Evolutionary conservation across 2,113 vertebrate species (phyloP), one percentile per base, ranked within the genome.

Genomic region (Entelurus aequoreus): DNA sequence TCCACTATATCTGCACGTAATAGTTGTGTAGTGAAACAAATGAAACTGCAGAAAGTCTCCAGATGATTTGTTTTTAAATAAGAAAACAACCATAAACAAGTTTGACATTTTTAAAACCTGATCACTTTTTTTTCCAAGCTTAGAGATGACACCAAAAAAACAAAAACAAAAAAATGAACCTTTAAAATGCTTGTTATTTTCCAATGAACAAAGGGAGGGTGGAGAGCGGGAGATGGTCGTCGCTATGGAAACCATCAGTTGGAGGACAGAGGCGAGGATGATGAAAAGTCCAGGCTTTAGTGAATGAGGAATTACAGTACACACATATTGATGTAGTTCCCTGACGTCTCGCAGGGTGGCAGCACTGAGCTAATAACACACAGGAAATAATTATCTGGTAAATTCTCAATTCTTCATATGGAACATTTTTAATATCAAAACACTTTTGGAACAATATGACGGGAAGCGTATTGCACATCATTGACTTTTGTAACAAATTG

Each of bases 391-490:
- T 46, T 11, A 46, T 46, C 42, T 4, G 42, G 42, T 46, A 46
- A 46, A 46, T 11, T 46, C 42, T 11, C 4, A 6, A 9, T 2
- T 46, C 42, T 12, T 11, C 42, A 46, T 46, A 11, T 12, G 11
- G 42, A 46, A 46, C 40, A 42, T 9, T 9, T 40, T 28, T 40
- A 7, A 42, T 9, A 42, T 42, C 8, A 8, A 9, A 42, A 42
- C 42, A 46, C 42, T 52, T 10, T 68, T 67, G 50, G 63, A 75
- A 57, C 76, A 75, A 87, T 69, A 72, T 62, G 57, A 62, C 68
- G 68, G 75, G 80, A 82, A 84, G 84, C 86, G 78, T 90, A 90
- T 90, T 90, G 87, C 87, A 91, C 87, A 46, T 46, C 42, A 12
- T 46, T 12, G 42, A 46, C 42, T 46, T 46, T 9, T 11, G 63